Percentiles rank a stretch among this genome's conserved stretches.
These are phyloP conservation scores for Oscheius sp. DNA, from an alignment of 2,888 invertebrate species.

Conservation along the genomic window DNA sequence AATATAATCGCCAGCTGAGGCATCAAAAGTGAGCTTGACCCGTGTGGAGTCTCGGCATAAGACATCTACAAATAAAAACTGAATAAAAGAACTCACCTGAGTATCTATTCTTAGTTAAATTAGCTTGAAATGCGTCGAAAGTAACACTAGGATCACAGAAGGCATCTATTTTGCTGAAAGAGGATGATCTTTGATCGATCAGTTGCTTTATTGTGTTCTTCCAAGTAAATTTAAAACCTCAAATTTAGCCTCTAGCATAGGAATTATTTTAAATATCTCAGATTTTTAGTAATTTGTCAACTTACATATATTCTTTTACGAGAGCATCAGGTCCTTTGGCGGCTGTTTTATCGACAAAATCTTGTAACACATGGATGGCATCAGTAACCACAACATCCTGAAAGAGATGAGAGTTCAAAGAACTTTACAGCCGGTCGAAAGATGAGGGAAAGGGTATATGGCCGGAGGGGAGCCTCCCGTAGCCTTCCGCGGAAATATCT, in stretches of 20 bases:
- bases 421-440: neutral
- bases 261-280: too few species aligned
- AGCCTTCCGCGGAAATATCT: slow-evolving; percentile 44
- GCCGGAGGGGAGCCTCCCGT: slow-evolving; percentile 37
- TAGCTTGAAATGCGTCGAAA: slow-evolving; percentile 49
- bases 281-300: too few species aligned
- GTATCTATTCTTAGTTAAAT: slow-evolving; percentile 56
- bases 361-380: slow-evolving; percentile 31
- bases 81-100: slow-evolving; percentile 42
- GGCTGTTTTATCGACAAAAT: slow-evolving; percentile 42
- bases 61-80: slow-evolving; percentile 36
- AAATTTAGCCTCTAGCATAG: too few species aligned
- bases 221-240: too few species aligned
- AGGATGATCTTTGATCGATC: neutral
- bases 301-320: slow-evolving; percentile 42
- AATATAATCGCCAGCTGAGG: slow-evolving; percentile 45
- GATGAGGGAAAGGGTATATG: slow-evolving; percentile 23
- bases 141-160: slow-evolving; percentile 35
- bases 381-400: neutral
- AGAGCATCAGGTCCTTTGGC: slow-evolving; percentile 45
- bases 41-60: slow-evolving; percentile 45
- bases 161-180: slow-evolving; percentile 40
- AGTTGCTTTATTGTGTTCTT: too few species aligned
- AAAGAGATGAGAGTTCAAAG: too few species aligned
- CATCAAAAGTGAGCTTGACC: slow-evolving; percentile 37